phyloP scores from a whole-genome alignment of 2,797 vertebrate genomes.

The Danio kyathit region DNA sequence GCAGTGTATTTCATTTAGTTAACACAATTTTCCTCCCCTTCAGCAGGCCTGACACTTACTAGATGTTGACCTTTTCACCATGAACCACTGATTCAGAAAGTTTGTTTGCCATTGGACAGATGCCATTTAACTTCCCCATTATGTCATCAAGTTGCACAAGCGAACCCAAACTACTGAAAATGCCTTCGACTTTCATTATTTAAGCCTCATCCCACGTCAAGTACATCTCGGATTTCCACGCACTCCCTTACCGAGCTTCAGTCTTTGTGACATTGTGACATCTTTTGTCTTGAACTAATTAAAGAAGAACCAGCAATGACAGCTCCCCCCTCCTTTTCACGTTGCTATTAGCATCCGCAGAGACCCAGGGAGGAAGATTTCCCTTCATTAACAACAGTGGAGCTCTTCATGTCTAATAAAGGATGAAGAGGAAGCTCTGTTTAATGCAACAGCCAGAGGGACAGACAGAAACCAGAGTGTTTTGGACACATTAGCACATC shows the following conservation, averaged over 20 bases:
- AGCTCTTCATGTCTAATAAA: constrained; percentile 71
- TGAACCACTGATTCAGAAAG: not conserved
- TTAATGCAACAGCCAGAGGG: constrained; percentile 71
- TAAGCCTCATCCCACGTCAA: constrained; percentile 10
- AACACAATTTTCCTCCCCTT: no score
- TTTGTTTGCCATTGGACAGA: constrained; percentile 10
- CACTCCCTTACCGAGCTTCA: constrained; percentile 13
- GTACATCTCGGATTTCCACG: not conserved
- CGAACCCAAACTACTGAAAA: constrained; percentile 14
- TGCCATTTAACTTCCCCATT: constrained; percentile 6
- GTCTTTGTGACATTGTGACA: constrained; percentile 22
- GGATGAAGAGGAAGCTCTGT: constrained; percentile 68
- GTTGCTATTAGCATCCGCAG: constrained; percentile 44
- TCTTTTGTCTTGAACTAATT: constrained; percentile 44
- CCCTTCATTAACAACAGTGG: constrained; percentile 69
- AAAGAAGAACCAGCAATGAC: constrained; percentile 27
- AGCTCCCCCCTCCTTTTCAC: constrained; percentile 2
- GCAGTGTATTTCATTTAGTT: no score
- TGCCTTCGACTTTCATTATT: constrained; percentile 11
- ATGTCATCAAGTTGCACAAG: constrained; percentile 3
- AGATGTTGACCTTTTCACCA: no score
- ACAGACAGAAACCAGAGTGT: constrained; percentile 53
- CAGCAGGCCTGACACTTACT: no score
- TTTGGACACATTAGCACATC: constrained; percentile 49
- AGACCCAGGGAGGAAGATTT: constrained; percentile 57